These are phyloP conservation scores for Hydrolagus affinis DNA, from an alignment of 2,113 vertebrate species.

Conservation along the genomic window DNA sequence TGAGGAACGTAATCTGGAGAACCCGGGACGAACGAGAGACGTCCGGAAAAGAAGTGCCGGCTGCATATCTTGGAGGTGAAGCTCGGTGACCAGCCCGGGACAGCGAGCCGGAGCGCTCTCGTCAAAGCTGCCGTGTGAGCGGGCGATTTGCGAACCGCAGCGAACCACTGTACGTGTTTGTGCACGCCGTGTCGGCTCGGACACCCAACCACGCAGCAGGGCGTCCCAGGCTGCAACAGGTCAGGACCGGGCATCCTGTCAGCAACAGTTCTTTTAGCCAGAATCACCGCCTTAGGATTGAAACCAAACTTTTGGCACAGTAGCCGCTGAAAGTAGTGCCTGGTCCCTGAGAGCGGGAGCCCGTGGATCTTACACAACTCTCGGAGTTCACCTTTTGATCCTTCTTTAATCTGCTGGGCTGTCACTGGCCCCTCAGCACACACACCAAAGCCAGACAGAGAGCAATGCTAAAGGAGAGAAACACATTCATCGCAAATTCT, in stretches of 20 bases:
- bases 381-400: constrained; percentile 14
- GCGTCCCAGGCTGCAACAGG: not conserved
- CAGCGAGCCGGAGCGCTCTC: constrained; percentile 8
- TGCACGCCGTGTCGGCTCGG: constrained; percentile 1
- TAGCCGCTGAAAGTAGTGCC: not conserved
- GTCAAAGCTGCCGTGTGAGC: constrained; percentile 19
- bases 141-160: not conserved
- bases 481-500: not conserved
- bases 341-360: not conserved
- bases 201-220: not conserved
- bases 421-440: not conserved
- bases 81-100: constrained; percentile 7
- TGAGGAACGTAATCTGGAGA: constrained; percentile 16
- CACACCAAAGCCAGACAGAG: not conserved
- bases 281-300: not conserved
- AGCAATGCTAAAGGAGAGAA: constrained; percentile 5
- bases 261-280: not conserved
- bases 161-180: not conserved
- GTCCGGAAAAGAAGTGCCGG: not conserved
- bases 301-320: constrained; percentile 16
- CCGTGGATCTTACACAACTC: not conserved
- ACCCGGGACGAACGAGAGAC: not conserved
- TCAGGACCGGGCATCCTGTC: not conserved
- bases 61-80: constrained; percentile 6
- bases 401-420: constrained; percentile 9